Evolutionary conservation across 2,888 invertebrate species (phyloP).

Genomic region (Macaria notata): DNA sequence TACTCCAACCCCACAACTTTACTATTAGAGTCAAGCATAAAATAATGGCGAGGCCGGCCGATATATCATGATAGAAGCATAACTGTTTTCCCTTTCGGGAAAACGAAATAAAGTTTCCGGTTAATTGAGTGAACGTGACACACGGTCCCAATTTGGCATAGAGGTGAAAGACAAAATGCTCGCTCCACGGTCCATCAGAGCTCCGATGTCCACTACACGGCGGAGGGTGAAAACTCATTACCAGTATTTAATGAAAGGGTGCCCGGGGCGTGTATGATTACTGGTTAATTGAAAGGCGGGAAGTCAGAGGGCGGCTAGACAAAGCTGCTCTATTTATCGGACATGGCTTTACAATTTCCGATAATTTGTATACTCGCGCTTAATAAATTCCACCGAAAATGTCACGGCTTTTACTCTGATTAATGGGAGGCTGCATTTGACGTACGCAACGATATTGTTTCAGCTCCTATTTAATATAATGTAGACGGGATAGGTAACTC

Average conservation of each 20-base stretch:
- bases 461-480: constrained; percentile 17
- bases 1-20: too few species aligned
- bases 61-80: neutral
- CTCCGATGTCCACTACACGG: constrained; percentile 74
- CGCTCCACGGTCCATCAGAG: constrained; percentile 55
- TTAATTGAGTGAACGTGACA: constrained; percentile 52
- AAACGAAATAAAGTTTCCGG: constrained; percentile 18
- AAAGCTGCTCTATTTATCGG: constrained; percentile 62
- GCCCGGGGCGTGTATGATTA: constrained; percentile 77
- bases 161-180: constrained; percentile 65
- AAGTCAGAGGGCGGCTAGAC: constrained; percentile 70
- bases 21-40: too few species aligned
- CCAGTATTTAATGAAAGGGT: constrained; percentile 77
- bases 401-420: constrained; percentile 19
- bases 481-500: constrained; percentile 26
- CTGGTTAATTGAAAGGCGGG: constrained; percentile 78
- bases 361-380: constrained; percentile 23
- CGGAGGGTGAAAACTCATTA: constrained; percentile 81
- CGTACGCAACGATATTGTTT: constrained; percentile 21
- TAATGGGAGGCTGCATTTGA: constrained; percentile 29
- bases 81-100: constrained; percentile 4
- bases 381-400: constrained; percentile 13
- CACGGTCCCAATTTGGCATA: constrained; percentile 56
- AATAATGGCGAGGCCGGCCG: too few species aligned
- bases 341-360: constrained; percentile 33